Evolutionary conservation across 1,140 invertebrate species (phyloP), one percentile per base, ranked within the genome.

Genomic region (Drosophila malerkotliana): DNA sequence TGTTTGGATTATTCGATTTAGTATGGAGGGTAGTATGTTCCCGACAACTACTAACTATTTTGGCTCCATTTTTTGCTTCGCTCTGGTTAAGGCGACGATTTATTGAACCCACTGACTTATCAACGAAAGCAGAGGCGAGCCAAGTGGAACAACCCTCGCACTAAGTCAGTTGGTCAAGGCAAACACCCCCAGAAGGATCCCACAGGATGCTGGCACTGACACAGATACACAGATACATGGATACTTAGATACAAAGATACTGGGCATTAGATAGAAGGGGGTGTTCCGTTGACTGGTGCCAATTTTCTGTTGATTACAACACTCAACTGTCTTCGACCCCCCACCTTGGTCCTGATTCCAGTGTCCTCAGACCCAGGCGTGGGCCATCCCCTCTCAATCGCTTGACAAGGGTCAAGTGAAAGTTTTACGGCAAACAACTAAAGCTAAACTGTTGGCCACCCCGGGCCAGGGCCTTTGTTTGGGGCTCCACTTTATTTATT

Each of bases 261-360:
- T 4, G 14, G 39, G 52, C 5, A 30, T 12, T 10, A 15, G 30
- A 47, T 32, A 15, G 15, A 5, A 24, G 63, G 12, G 37, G 72
- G 53, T 14, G 47, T 15, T 74, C 26, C 21, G 52, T 47, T 63
- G 80, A 84, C 82, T 72, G 82, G 78, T 85, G 81, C 78, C 81
- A 85, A 85, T 85, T 85, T 87, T 78, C 73, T 71, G 74, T 87
- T 85, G 82, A 85, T 87, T 87, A 78, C 74, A 74, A 69, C 79
- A 79, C 72, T 74, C 57, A 45, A 34, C 49, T 48, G 47, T 56
- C 18, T 58, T 58, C 53, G 64, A 72, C 52, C 64, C 48, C 41
- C 51, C 79, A 81, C 79, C 78, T 62, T 73, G 21, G 45, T 32
- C 21, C 48, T 37, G 34, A 37, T 10, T 37, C 34, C 12, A 4